Percentiles rank a stretch among this genome's conserved stretches.
Evolutionary conservation across 2,888 invertebrate genomes (phyloP).

Genomic region (Cephus sareptanus): DNA sequence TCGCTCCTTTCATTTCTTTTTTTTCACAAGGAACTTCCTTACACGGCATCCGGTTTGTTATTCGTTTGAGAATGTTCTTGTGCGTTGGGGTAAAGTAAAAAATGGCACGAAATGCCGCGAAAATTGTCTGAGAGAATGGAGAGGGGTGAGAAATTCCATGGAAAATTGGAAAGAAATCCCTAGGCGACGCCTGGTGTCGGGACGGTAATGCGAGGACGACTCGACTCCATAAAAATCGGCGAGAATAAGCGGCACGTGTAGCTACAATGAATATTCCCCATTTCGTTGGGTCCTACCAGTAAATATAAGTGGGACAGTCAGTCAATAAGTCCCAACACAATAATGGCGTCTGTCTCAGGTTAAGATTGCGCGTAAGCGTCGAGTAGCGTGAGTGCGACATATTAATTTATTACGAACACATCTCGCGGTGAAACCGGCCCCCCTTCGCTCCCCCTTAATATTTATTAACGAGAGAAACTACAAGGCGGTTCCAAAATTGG

Average conservation of each 20-base stretch:
- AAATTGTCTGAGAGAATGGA: background rate
- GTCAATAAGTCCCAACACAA: background rate
- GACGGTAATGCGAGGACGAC: background rate
- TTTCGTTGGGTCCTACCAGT: background rate
- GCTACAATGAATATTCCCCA: background rate
- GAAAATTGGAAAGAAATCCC: background rate
- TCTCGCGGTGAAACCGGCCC: background rate
- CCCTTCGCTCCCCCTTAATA: constrained; percentile 18
- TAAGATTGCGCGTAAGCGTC: background rate
- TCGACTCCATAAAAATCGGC: background rate
- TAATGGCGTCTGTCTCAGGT: background rate
- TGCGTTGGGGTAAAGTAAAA: background rate
- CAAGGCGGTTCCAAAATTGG: constrained; percentile 17
- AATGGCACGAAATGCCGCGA: background rate
- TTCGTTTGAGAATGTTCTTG: background rate
- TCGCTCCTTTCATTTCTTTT: background rate
- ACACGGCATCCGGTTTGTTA: background rate
- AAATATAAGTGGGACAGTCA: background rate
- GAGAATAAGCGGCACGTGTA: background rate
- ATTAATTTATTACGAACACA: constrained; percentile 36
- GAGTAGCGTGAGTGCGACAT: constrained; percentile 35
- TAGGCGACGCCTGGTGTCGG: background rate
- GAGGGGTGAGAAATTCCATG: background rate
- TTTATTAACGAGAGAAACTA: constrained; percentile 36
- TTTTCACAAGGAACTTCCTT: background rate